Evolutionary conservation across 2,113 vertebrate species (phyloP), one percentile per base, ranked within the genome.

Genomic region (Tupaia tana): DNA sequence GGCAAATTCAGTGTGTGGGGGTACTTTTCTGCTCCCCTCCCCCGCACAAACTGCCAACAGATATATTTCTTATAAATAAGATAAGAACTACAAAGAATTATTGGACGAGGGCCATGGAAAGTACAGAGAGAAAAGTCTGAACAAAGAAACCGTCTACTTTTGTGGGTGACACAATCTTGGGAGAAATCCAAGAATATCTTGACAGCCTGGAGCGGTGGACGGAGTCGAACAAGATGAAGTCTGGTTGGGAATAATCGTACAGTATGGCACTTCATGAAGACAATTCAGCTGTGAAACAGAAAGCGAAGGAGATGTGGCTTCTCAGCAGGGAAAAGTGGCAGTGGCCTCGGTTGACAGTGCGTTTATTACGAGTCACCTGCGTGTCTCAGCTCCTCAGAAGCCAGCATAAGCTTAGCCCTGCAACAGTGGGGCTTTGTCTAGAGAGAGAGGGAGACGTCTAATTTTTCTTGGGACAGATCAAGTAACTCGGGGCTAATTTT

Each of bases 351-450:
- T 0, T 22, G 85, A 20, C 54, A 12, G 54, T 0, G 70, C 9
- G 54, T 54, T 83, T 61, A 31, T 52, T 12, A 7, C 56, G 54
- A 58, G 66, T 27, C 71, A 3, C 24, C 20, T 0, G 0, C 3
- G 64, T 6, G 24, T 27, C 29, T 54, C 3, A 9, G 52, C 14
- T 78, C 78, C 69, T 69, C 15, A 2, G 19, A 70, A 56, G 25
- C 31, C n/a, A 0, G 6, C 3, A 19, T 0, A 0, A 27, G 59
- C 52, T 20, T 2, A n/a, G 22, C 43, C 27, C 22, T 20, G 3
- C 2, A 5, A 5, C 0, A 20, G 1, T 6, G 12, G 19, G 3
- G 4, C 7, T 43, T 73, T 22, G 52, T 56, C 24, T 25, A 66
- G 15, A 83, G 16, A 66, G 54, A 54, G 59, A 16, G 54, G 59